Base-by-base conservation (phyloP, 2,113 vertebrate genomes). In the Poecilia latipinna region DNA sequence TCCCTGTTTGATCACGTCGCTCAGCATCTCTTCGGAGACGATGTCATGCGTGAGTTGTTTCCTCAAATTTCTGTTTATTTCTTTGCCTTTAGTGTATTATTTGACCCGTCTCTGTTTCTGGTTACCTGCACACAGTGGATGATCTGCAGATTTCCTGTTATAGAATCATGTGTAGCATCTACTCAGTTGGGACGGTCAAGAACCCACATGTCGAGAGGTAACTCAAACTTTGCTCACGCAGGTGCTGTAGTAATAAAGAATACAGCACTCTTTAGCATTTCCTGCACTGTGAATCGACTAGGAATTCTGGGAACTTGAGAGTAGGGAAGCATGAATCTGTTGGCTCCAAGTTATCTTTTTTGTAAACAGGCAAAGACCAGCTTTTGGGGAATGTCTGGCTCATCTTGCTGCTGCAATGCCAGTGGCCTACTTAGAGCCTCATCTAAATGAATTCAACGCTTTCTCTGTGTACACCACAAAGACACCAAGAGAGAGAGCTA, bases 391-490 rank as follows among this genome's bases (percentile, higher is more conserved):
- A 83, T 98, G 97, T 86, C 88, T 98, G 87, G 97, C 97, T 70
- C 94, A 97, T 22, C 91, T 98, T 64, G 97, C 97, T 0, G 96
- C 96, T 0, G 97, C 97, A 1, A 97, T 98, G 96, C 97, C 97
- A 0, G 97, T 98, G 61, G 97, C 97, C 0, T 98, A 94, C 89
- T 88, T 98, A 82, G 97, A 98, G 83, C 97, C 97, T 0, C 88
- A 94, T 42, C 93, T 97, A 11, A 98, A 98, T 28, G 95, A 96
- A 61, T 96, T 92, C 76, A 98, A 98, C 0, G 92, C 95, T 33
- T 97, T 92, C 89, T 98, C 97, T 0, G 97, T 98, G 2, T 98
- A 98, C 92, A 98, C 96, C 83, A 98, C 97, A 91, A 98, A 98
- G 89, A 96, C 96, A 8, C 95, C 96, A 12, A 93, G 97, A 22